Evolutionary conservation across 1,140 invertebrate genomes (phyloP).

Genomic region (Branchinecta lynchi): DNA sequence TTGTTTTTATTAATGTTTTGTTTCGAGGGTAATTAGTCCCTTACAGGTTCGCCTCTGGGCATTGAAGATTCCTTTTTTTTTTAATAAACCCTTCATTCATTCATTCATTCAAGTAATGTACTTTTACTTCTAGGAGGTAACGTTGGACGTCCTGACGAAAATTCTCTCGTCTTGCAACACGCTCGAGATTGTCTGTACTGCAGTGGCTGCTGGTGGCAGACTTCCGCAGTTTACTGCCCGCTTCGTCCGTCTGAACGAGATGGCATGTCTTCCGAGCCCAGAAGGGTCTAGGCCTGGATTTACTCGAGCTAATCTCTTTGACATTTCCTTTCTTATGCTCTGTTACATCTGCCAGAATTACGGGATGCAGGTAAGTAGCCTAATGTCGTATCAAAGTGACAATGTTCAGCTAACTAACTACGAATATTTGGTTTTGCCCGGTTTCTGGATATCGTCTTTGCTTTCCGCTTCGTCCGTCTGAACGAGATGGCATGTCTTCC

Average conservation of each 20-base stretch:
- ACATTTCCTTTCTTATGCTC: constrained; percentile 7
- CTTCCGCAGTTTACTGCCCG: background rate
- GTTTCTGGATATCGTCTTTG: too few relatives aligned
- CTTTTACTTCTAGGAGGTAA: background rate
- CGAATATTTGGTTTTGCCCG: too few relatives aligned
- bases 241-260: background rate
- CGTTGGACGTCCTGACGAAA: background rate
- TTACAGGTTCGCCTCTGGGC: too few relatives aligned
- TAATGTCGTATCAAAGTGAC: background rate
- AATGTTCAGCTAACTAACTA: too few relatives aligned
- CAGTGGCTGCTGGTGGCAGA: background rate
- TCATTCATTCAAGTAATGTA: too few relatives aligned
- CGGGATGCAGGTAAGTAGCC: background rate
- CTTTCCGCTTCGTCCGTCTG: background rate
- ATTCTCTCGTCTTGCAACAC: background rate
- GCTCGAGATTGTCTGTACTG: background rate
- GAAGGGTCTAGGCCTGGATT: background rate
- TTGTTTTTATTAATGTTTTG: too few relatives aligned
- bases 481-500: background rate
- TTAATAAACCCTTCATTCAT: too few relatives aligned
- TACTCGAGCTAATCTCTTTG: background rate
- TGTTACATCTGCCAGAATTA: background rate
- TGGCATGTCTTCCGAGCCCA: background rate
- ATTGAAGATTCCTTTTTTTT: too few relatives aligned
- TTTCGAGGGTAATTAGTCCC: too few relatives aligned